phyloP scores from a whole-genome alignment of 1,140 invertebrate genomes.

The Latrodectus geometricus region DNA sequence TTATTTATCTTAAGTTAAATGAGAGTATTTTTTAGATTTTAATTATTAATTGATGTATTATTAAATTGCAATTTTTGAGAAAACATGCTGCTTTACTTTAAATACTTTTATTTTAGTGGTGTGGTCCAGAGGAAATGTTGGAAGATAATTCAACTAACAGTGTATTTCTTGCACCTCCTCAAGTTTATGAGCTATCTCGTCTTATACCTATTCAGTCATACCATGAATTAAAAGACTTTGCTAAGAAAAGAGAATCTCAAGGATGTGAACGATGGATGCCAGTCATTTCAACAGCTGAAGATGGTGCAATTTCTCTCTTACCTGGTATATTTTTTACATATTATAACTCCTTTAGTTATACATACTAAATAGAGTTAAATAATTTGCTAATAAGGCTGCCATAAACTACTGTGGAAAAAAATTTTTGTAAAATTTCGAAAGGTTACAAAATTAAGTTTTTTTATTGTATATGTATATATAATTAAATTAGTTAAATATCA shows the following conservation, averaged over 20 bases:
- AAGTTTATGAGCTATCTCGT: constrained; percentile 71
- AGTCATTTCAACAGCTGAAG: constrained; percentile 66
- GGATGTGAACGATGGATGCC: constrained; percentile 70
- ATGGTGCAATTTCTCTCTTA: constrained; percentile 69
- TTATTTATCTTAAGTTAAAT: too few relatives aligned
- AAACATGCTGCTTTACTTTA: too few relatives aligned
- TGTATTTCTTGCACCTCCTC: constrained; percentile 70
- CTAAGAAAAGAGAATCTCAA: constrained; percentile 64
- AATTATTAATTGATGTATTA: too few relatives aligned
- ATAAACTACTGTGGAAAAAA: not conserved
- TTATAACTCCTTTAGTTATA: not conserved
- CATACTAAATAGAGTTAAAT: not conserved
- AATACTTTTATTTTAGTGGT: constrained; percentile 69
- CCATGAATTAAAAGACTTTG: constrained; percentile 68
- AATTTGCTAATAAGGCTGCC: not conserved
- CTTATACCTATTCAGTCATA: constrained; percentile 66
- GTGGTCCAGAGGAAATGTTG: constrained; percentile 67
- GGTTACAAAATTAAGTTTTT: too few relatives aligned
- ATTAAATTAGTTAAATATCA: too few relatives aligned
- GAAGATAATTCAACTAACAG: constrained; percentile 65
- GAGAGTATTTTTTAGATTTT: too few relatives aligned
- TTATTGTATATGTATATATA: too few relatives aligned
- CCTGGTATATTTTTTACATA: constrained; percentile 68
- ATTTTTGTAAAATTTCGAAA: not conserved
- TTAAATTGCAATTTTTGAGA: too few relatives aligned